Percentiles rank a stretch among this genome's conserved stretches.
Evolutionary conservation across 64 coral and sea anemone species (phyloP).

Genomic region (Stylophora pistillata): DNA sequence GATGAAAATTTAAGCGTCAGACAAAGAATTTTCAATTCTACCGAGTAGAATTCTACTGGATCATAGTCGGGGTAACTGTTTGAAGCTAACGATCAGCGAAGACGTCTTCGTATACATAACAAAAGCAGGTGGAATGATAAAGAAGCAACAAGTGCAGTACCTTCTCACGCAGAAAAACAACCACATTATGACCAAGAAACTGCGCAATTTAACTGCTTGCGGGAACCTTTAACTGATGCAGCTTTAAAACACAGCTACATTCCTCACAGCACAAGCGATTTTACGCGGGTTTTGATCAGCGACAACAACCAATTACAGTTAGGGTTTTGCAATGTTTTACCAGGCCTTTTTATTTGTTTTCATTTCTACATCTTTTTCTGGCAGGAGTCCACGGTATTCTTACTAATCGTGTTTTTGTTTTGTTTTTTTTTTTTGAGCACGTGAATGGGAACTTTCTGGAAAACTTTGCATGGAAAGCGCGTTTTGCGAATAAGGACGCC

Average conservation of each 20-base stretch:
- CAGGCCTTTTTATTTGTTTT: slow-evolving; percentile 18
- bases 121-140: slow-evolving; percentile 3
- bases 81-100: neutral
- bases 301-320: neutral
- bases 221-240: neutral
- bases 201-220: neutral
- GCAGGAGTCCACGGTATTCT: slow-evolving; percentile 25
- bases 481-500: neutral
- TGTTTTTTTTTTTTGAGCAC: slow-evolving; percentile 4
- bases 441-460: neutral
- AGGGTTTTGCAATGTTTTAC: neutral
- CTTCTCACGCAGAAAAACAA: slow-evolving; percentile 44
- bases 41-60: neutral
- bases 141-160: slow-evolving; percentile 42
- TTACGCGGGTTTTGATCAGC: neutral
- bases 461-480: neutral
- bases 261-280: neutral
- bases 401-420: slow-evolving; percentile 36
- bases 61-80: neutral
- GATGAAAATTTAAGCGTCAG: too few species aligned
- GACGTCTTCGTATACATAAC: neutral
- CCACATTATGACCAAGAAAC: neutral
- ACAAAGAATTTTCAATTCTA: neutral
- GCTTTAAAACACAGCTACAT: too few species aligned
- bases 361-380: slow-evolving; percentile 6